phyloP scores from a whole-genome alignment of 2,797 vertebrate genomes.

The Sebastes hubbsi region DNA sequence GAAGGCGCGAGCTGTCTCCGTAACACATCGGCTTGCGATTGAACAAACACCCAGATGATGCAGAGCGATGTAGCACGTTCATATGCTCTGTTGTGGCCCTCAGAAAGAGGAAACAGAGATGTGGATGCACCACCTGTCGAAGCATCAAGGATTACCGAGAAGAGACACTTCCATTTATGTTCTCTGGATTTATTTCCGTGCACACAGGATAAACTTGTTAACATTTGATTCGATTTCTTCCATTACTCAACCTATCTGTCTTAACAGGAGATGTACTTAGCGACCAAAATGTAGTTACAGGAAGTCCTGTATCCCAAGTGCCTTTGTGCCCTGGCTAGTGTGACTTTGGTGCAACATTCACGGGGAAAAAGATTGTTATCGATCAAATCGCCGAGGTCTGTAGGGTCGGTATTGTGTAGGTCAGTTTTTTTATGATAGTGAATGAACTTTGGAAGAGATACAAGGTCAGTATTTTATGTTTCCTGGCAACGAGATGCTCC shows the following conservation, averaged over 20 bases:
- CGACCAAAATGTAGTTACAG: conserved; percentile 4
- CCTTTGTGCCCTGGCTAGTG: background rate
- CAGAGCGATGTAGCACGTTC: background rate
- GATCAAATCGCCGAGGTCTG: background rate
- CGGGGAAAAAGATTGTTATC: background rate
- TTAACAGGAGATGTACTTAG: background rate
- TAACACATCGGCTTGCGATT: conserved; percentile 28
- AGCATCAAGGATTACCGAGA: conserved; percentile 2
- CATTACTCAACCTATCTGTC: conserved; percentile 22
- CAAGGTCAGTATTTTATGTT: background rate
- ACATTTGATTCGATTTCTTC: conserved; percentile 6
- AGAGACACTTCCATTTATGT: background rate
- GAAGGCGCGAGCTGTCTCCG: conserved; percentile 22
- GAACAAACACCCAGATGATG: conserved; percentile 15
- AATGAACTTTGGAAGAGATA: background rate
- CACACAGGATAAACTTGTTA: background rate
- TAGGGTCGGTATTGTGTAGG: background rate
- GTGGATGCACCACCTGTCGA: conserved; percentile 17
- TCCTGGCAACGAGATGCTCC: background rate
- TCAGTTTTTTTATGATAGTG: background rate
- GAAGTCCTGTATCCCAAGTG: background rate
- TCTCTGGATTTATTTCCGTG: conserved; percentile 18
- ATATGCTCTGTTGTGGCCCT: background rate
- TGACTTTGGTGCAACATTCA: background rate
- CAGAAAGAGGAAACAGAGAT: background rate